Evolutionary conservation across 2,113 vertebrate genomes (phyloP), one percentile per base, ranked within the genome.

Genomic region (Philantomba maxwellii): DNA sequence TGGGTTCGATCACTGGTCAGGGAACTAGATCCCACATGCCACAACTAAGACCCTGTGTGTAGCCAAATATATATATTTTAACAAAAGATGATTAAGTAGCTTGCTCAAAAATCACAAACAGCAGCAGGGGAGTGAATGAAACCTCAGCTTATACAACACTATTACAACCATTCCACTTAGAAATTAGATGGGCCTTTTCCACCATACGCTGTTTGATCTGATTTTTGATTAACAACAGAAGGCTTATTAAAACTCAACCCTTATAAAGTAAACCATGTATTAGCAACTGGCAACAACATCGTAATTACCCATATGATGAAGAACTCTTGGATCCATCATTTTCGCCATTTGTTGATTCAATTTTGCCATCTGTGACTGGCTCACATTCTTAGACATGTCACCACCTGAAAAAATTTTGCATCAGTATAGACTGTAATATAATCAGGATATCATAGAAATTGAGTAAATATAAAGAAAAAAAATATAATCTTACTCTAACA

Each of bases 291-390:
- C n/a, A 88, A 92, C 53, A 95, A 96, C 14, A 96, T 23, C 88
- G 51, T 78, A 98, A 97, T 98, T 99, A 99, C 99, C 99, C 99
- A 99, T 99, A 97, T 99, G 99, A 98, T 99, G 99, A 97, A 99
- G 99, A 98, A 99, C 99, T 98, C 99, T 98, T 28, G 99, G 99
- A 98, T 99, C 99, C 99, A 99, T 99, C 99, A 99, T 99, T 97
- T 99, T 99, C 91, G 99, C 99, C 99, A 99, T 99, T 98, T 99
- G 99, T 97, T 99, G 99, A 98, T 99, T 99, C 92, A 99, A 98
- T 98, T 99, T 99, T 94, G 99, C 99, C 99, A 99, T 97, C 98
- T 99, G 99, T 94, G 99, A 99, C 30, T 99, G 99, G 97, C 99
- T 99, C 95, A 99, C 99, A 81, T 99, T 99, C 99, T 99, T 99